Evolutionary conservation across 2,797 vertebrate genomes (phyloP).

Genomic region (Graptemys geographica): DNA sequence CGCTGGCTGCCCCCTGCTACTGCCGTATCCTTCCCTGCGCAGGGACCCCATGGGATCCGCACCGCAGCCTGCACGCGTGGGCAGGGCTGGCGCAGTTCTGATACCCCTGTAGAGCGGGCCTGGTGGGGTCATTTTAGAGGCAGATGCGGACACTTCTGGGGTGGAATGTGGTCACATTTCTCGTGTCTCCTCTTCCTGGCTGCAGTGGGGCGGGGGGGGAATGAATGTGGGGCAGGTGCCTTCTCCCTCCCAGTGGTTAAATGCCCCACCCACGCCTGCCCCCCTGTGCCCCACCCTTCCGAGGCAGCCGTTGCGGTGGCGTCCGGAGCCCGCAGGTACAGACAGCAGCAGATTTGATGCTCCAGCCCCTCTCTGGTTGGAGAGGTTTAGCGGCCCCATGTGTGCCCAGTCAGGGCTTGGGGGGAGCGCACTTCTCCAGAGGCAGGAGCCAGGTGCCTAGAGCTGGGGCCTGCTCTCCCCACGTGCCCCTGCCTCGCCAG

Average conservation of each 20-base stretch:
- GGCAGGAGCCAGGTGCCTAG: neutral
- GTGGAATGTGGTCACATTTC: neutral
- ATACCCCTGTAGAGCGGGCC: neutral
- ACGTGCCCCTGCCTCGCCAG: neutral
- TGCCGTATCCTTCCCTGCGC: slow-evolving; percentile 88
- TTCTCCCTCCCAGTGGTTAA: no score
- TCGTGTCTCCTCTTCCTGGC: neutral
- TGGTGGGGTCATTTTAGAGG: neutral
- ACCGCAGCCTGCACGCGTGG: neutral
- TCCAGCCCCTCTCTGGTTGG: neutral
- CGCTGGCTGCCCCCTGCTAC: slow-evolving; percentile 84
- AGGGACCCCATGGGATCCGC: neutral
- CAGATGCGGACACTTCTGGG: neutral
- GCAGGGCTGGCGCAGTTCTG: no score
- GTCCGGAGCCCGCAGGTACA: neutral
- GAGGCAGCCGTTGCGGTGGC: neutral
- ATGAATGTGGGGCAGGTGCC: neutral
- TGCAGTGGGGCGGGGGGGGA: neutral
- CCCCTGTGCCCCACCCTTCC: neutral
- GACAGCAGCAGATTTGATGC: neutral
- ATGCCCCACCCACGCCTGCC: neutral
- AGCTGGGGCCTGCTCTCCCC: neutral
- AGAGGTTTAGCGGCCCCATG: neutral
- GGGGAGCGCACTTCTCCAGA: neutral
- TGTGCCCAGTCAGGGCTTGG: neutral